phyloP scores from a whole-genome alignment of 2,888 invertebrate genomes.

The Rhaphigaster nebulosa region DNA sequence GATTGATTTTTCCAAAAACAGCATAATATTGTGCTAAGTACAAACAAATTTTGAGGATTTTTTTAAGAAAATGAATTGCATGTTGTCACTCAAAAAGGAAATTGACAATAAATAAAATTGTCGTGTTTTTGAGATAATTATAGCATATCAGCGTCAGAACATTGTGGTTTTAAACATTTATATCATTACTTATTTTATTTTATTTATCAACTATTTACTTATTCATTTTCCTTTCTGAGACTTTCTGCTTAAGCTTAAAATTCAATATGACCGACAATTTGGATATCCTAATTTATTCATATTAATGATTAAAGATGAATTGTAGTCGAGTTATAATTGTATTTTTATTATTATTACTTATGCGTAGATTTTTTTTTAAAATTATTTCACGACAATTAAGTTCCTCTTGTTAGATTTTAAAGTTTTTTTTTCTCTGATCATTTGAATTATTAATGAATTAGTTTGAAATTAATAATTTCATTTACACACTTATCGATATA shows the following conservation, averaged over 20 bases:
- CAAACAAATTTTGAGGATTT: neutral
- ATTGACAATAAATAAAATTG: neutral
- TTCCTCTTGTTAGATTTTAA: neutral
- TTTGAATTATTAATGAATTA: neutral
- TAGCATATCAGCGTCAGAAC: neutral
- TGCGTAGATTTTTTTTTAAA: neutral
- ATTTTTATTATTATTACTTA: neutral
- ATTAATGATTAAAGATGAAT: slow-evolving; percentile 5
- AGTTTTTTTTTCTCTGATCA: neutral
- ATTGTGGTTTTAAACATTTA: neutral
- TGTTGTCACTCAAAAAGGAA: neutral
- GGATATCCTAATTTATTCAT: neutral
- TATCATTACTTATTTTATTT: neutral
- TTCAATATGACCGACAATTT: neutral
- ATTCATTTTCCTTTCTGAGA: neutral
- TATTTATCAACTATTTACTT: neutral
- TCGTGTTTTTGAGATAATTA: neutral
- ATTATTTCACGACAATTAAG: neutral
- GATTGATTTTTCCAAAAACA: neutral
- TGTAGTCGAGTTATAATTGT: neutral
- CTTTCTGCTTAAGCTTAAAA: neutral
- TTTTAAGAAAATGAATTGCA: neutral
- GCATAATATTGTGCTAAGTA: neutral
- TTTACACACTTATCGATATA: neutral
- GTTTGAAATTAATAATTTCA: neutral